phyloP scores from a whole-genome alignment of 1,140 invertebrate genomes.

The Drosophila erecta region DNA sequence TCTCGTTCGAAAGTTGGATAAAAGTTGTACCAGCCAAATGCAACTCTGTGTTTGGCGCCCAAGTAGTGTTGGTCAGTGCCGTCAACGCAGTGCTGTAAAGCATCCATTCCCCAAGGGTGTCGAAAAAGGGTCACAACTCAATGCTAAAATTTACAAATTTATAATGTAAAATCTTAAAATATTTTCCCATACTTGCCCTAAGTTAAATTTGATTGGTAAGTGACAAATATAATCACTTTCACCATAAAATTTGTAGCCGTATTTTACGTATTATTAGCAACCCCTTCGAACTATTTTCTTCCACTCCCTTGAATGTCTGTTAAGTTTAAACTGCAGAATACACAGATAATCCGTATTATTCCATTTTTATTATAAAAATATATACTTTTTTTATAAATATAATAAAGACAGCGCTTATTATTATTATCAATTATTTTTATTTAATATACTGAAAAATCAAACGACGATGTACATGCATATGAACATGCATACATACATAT shows the following conservation, averaged over 20 bases:
- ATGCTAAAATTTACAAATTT: neutral
- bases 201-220: too few relatives aligned
- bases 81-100: constrained; percentile 20
- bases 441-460: too few relatives aligned
- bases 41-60: constrained; percentile 12
- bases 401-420: too few relatives aligned
- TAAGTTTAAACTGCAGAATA: constrained; percentile 17
- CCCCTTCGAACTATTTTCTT: neutral
- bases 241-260: too few relatives aligned
- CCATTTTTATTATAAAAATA: too few relatives aligned
- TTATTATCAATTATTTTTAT: neutral
- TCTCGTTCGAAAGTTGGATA: neutral
- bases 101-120: neutral
- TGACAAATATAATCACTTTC: too few relatives aligned
- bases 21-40: neutral
- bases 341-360: too few relatives aligned
- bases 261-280: too few relatives aligned
- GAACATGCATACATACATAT: neutral
- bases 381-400: neutral
- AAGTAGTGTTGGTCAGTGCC: constrained; percentile 17
- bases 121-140: too few relatives aligned
- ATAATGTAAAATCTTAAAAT: neutral
- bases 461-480: too few relatives aligned
- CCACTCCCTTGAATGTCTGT: neutral
- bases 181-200: too few relatives aligned